Conservation (phyloP, 2,113 vertebrate genomes). For the Barnardius zonarius region DNA sequence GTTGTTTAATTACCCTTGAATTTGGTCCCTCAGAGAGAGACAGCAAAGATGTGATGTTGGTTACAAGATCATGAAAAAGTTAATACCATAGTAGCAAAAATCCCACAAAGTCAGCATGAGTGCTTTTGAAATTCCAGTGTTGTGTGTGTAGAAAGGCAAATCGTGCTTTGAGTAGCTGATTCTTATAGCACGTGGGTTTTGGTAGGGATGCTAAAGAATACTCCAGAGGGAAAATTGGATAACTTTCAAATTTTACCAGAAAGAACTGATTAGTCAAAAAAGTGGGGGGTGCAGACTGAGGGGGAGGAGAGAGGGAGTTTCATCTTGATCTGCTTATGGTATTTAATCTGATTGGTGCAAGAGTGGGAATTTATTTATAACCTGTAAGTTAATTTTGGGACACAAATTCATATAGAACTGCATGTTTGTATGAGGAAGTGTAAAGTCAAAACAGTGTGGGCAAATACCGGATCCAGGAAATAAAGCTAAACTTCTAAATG, state of each 20-base stretch:
- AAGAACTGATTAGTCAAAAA: slow-evolving; percentile 19
- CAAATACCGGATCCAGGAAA: background rate
- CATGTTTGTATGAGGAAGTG: background rate
- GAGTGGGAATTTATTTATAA: background rate
- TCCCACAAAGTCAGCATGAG: background rate
- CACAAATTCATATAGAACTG: background rate
- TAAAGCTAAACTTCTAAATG: background rate
- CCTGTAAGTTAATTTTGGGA: background rate
- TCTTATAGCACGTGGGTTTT: background rate
- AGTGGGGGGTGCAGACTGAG: background rate
- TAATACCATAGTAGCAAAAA: background rate
- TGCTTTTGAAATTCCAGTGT: background rate
- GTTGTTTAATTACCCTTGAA: background rate
- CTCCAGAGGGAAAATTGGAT: background rate
- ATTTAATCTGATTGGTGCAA: background rate
- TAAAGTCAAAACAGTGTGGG: background rate
- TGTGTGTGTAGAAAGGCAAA: background rate
- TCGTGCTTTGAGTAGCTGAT: background rate
- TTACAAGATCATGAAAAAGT: background rate
- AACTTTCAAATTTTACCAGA: background rate
- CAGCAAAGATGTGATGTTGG: background rate
- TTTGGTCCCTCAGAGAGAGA: background rate
- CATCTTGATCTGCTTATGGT: background rate
- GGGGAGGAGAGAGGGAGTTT: background rate
- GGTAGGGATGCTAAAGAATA: slow-evolving; percentile 7